Evolutionary conservation across 2,113 vertebrate species (phyloP), one percentile per base, ranked within the genome.

Genomic region (Cygnus atratus): DNA sequence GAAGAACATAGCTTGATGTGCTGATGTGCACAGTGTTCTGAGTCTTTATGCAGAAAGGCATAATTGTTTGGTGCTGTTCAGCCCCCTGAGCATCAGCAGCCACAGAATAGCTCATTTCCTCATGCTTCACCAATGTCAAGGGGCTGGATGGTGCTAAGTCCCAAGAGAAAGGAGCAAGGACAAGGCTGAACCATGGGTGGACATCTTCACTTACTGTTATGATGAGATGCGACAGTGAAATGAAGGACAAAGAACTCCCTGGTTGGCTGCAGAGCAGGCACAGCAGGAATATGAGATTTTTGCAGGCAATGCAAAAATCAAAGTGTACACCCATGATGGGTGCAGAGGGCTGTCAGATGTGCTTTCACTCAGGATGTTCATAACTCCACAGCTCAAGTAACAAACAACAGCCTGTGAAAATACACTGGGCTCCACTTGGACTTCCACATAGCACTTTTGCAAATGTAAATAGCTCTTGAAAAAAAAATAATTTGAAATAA

Each of bases 211-310:
- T 83, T 58, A 28, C 13, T 87, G 8, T 31, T 74, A 8, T 14
- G n/a, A 50, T 35, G 21, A 77, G 14, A 59, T 65, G 6, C 21
- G 41, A 65, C 28, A 86, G 15, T 0, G 4, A 59, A 84, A 63
- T 9, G 10, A 80, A 80, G 59, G 11, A 46, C 59, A 83, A 81
- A 35, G 33, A 5, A 7, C 2, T 58, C 16, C 22, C 11, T 44
- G 16, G 25, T 6, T 37, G 31, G 3, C 24, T 62, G 26, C 65
- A 89, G 50, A 75, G 25, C 37, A 62, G 37, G 28, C 25, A 66
- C 5, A 72, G 16, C 3, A 41, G 21, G n/a, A 83, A 5, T 25
- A 41, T 0, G 3, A 63, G 9, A 65, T 5, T 44, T 65, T 3
- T 78, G 21, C 17, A 52, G 62, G 15, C 29, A 4, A 5, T 9